Conservation (phyloP, 1,140 invertebrate genomes). For the Macrobrachium nipponense region DNA sequence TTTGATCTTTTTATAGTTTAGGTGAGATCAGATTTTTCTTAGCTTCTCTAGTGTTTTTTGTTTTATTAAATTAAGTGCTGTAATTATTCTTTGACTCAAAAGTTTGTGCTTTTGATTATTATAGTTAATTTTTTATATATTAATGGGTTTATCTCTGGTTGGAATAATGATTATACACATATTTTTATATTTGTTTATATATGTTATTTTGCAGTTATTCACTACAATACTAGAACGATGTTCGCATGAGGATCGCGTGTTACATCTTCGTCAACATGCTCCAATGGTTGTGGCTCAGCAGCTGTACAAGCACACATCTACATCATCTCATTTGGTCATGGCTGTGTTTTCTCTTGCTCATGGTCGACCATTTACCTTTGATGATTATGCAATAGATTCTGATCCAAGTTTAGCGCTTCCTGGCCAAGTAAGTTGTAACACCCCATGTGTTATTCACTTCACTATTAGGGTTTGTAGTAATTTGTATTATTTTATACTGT, state of each 20-base stretch:
- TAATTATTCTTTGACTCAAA: too few species aligned
- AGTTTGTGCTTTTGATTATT: too few species aligned
- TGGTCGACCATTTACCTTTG: conserved; percentile 45
- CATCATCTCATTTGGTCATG: conserved; percentile 28
- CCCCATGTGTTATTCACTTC: not conserved
- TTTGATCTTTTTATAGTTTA: too few species aligned
- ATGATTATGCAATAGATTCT: conserved; percentile 51
- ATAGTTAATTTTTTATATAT: too few species aligned
- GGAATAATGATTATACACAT: too few species aligned
- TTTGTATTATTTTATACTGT: not conserved
- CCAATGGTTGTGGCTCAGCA: conserved; percentile 50
- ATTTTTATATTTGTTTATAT: not conserved
- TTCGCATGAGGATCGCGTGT: conserved; percentile 44
- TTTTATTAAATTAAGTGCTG: too few species aligned
- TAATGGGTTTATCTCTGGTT: too few species aligned
- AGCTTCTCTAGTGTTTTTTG: too few species aligned
- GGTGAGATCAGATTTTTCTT: too few species aligned
- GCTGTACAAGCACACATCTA: conserved; percentile 41
- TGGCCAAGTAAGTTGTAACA: conserved; percentile 11
- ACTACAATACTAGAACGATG: conserved; percentile 45
- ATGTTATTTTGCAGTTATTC: conserved; percentile 26
- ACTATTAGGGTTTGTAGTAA: not conserved
- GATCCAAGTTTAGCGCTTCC: conserved; percentile 51
- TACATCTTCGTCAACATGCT: conserved; percentile 42
- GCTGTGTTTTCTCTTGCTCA: conserved; percentile 50